Evolutionary conservation across 1,140 invertebrate genomes (phyloP), one percentile per base, ranked within the genome.

Genomic region (Tenebrio molitor): DNA sequence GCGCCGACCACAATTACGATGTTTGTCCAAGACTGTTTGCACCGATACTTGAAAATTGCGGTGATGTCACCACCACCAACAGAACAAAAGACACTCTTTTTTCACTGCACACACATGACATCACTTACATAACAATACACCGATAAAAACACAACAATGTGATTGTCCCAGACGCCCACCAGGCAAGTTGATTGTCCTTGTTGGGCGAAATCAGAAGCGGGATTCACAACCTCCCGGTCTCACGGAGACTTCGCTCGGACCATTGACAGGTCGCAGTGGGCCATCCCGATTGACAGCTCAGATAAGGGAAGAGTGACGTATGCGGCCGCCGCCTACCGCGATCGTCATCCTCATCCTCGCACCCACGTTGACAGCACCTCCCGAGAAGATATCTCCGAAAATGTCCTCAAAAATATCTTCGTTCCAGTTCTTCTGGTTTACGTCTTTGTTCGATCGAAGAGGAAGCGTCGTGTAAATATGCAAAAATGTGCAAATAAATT

Each of bases 41-140:
- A 12, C 5, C 36, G 36, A 39, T 12, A 58, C 50, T 58, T 58
- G 50, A 58, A 25, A 58, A 58, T 29, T 17, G 21, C n/a, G 36
- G 2, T 58, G 50, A 58, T 25, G 23, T 58, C 50, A 58, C 21
- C 50, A 39, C 21, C n/a, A n/a, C 10, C 36, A 3, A 39, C 5
- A 12, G 50, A 58, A 58, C 50, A 58, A 58, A 58, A 29, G 21
- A n/a, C 8, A 23, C n/a, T 58, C 29, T 58, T 58, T 58, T 39
- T n/a, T 2, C 23, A 23, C 10, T 23, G 46, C 21, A 23, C 46
- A 53, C 23, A 25, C 50, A 58, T 58, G 21, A 58, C 50, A 58
- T 58, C 23, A 25, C 12, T 39, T 39, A 39, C n/a, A 39, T 39
- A 39, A 39, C 36, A 39, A 39, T 39, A 39, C 5, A 39, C 36